phyloP scores from a whole-genome alignment of 30 jellyfish, hydroid and myxozoan genomes.

The Turritopsis rubra region DNA sequence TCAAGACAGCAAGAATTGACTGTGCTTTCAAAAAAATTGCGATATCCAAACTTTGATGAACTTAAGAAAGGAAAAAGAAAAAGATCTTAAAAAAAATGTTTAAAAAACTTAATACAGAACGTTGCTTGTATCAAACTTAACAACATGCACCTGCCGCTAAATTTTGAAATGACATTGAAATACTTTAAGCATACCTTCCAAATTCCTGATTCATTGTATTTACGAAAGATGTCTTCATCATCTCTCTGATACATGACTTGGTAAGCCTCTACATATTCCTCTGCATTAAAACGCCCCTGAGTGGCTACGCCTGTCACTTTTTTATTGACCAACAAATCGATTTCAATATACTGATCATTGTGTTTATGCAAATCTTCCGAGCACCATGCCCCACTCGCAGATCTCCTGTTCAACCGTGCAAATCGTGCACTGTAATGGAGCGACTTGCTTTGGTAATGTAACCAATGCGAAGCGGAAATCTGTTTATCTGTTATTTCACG shows the following conservation, averaged over 20 bases:
- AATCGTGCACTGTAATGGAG: constrained; percentile 53
- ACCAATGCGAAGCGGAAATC: constrained; percentile 73
- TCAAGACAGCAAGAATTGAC: no score
- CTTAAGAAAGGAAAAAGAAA: no score
- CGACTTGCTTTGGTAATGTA: constrained; percentile 41
- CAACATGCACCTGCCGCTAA: neutral
- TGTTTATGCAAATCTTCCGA: constrained; percentile 49
- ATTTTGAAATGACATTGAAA: neutral
- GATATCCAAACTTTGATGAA: no score
- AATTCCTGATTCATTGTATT: constrained; percentile 46
- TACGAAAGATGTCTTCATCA: constrained; percentile 43
- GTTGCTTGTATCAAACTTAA: neutral
- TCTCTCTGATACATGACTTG: constrained; percentile 53
- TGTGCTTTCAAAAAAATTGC: no score
- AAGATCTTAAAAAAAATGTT: no score
- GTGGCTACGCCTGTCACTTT: constrained; percentile 76
- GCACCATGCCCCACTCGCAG: constrained; percentile 91
- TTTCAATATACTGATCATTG: constrained; percentile 57
- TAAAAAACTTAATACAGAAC: no score
- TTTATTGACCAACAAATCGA: constrained; percentile 53
- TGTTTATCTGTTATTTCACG: constrained; percentile 55
- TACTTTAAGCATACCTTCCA: constrained; percentile 58
- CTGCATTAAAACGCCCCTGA: constrained; percentile 65
- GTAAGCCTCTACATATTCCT: constrained; percentile 65
- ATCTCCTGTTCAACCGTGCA: constrained; percentile 56